Conservation (phyloP, 2,113 vertebrate species). For the Syngnathus floridae region DNA sequence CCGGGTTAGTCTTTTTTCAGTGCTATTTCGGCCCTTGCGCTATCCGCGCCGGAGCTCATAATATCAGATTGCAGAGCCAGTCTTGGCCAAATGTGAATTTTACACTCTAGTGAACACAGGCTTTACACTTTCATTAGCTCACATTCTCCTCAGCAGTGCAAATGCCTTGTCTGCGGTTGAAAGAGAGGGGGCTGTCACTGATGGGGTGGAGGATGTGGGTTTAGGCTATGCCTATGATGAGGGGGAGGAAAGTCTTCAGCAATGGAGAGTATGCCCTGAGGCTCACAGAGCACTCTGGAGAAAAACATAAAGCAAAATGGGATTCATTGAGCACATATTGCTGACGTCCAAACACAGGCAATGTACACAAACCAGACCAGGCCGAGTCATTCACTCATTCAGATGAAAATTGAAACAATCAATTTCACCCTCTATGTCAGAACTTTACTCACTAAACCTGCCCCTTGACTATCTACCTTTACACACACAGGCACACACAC, state of each 20-base stretch:
- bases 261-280: slow-evolving; percentile 14
- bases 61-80: slow-evolving; percentile 75
- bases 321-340: slow-evolving; percentile 14
- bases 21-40: slow-evolving; percentile 36
- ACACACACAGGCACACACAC: no score
- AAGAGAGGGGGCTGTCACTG: slow-evolving; percentile 23
- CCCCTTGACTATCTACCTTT: neutral
- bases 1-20: slow-evolving; percentile 27
- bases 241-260: slow-evolving; percentile 24
- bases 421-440: slow-evolving; percentile 8
- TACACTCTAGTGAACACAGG: slow-evolving; percentile 77
- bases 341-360: neutral
- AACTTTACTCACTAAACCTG: neutral
- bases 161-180: slow-evolving; percentile 66
- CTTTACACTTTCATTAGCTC: slow-evolving; percentile 82
- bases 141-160: slow-evolving; percentile 75
- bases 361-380: neutral
- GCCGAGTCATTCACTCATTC: neutral
- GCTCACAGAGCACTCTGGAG: slow-evolving; percentile 11
- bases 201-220: slow-evolving; percentile 42
- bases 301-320: slow-evolving; percentile 3
- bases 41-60: slow-evolving; percentile 61
- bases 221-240: neutral
- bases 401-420: slow-evolving; percentile 3
- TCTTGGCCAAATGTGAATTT: slow-evolving; percentile 76